Percentiles rank a stretch among this genome's conserved stretches.
Evolutionary conservation across 2,113 vertebrate genomes (phyloP).

Genomic region (Colistium nudipinnis): DNA sequence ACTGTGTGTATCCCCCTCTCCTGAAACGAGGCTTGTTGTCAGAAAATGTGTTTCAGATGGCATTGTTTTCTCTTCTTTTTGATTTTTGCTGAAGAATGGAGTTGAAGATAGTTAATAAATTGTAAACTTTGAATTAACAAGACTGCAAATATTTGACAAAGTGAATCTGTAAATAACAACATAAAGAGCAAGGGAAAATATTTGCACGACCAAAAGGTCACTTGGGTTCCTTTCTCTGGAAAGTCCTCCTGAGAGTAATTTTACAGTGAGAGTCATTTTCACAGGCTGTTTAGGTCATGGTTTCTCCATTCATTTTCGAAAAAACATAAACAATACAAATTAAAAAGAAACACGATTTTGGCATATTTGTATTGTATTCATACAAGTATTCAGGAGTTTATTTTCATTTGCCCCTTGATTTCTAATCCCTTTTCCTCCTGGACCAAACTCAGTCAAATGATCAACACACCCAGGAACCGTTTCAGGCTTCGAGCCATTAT

Average conservation of each 20-base stretch:
- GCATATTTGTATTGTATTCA: constrained; percentile 14
- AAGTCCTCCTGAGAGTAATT: neutral
- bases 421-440: constrained; percentile 23
- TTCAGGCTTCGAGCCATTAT: constrained; percentile 37
- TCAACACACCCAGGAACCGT: neutral
- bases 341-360: neutral
- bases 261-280: neutral
- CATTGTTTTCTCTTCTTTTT: neutral
- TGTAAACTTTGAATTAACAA: neutral
- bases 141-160: neutral
- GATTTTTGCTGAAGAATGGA: no score
- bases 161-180: neutral
- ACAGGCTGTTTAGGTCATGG: neutral
- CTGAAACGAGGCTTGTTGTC: constrained; percentile 5
- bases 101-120: no score
- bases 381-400: neutral
- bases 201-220: neutral
- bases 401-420: constrained; percentile 34
- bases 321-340: neutral
- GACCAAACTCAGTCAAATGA: constrained; percentile 15
- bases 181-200: constrained; percentile 30
- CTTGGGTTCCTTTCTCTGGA: no score
- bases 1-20: neutral
- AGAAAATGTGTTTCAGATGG: constrained; percentile 47
- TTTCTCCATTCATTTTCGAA: neutral